These are phyloP conservation scores for Trisateles emortualis DNA, from an alignment of 2,888 invertebrate species.

Conservation along the genomic window DNA sequence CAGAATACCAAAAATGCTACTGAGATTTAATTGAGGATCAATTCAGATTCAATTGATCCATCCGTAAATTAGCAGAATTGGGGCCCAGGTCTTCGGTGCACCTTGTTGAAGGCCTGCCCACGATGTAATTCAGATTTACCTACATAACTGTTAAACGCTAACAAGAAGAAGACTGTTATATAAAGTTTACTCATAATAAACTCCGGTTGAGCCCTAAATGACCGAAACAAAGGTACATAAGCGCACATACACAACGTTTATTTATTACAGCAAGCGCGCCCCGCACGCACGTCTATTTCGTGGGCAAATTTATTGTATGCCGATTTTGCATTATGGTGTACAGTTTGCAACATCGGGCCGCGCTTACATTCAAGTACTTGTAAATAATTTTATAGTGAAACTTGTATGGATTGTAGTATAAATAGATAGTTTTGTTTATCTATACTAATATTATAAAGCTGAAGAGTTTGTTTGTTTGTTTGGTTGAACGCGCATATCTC, in stretches of 20 bases:
- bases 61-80: too few relatives aligned
- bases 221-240: constrained; percentile 60
- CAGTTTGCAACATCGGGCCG: constrained; percentile 56
- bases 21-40: too few relatives aligned
- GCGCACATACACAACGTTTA: constrained; percentile 69
- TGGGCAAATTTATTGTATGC: constrained; percentile 77
- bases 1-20: too few relatives aligned
- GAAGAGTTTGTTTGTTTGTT: too few relatives aligned
- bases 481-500: too few relatives aligned
- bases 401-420: background rate
- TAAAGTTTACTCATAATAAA: too few relatives aligned
- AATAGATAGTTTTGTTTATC: background rate
- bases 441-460: background rate
- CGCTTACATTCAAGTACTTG: constrained; percentile 31
- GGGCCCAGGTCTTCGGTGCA: too few relatives aligned
- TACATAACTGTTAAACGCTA: too few relatives aligned
- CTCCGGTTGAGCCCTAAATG: constrained; percentile 19
- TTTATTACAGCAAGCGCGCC: constrained; percentile 73
- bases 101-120: too few relatives aligned
- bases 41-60: too few relatives aligned
- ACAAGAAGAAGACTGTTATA: too few relatives aligned
- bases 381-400: constrained; percentile 11
- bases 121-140: too few relatives aligned
- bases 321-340: constrained; percentile 73
- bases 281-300: constrained; percentile 80